Conservation (phyloP, 2,888 invertebrate species). For the Torymus texanus region DNA sequence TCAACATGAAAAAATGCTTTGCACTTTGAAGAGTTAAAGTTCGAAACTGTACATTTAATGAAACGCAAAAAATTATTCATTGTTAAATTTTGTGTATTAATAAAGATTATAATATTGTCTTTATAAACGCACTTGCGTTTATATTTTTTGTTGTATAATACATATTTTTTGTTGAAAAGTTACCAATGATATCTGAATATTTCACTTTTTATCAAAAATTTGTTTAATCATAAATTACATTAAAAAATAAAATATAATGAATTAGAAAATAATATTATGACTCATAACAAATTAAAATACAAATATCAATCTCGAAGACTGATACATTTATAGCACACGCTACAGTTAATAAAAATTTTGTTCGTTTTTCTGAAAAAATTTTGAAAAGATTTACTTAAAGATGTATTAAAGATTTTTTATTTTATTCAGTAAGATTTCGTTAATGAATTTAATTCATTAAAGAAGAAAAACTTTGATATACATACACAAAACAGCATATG, state of each 20-base stretch:
- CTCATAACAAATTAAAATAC: too few relatives aligned
- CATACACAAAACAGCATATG: not conserved
- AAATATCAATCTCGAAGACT: not conserved
- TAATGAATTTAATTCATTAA: slow-evolving; percentile 3
- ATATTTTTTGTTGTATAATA: slow-evolving; percentile 10
- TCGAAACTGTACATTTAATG: slow-evolving; percentile 31
- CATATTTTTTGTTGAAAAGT: not conserved
- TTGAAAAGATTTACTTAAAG: not conserved
- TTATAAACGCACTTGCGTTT: slow-evolving; percentile 1
- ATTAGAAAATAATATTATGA: not conserved
- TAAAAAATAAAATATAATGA: slow-evolving; percentile 11
- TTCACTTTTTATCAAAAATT: not conserved
- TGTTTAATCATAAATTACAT: slow-evolving; percentile 3
- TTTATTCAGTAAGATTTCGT: not conserved
- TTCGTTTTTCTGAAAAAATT: not conserved
- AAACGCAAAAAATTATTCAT: slow-evolving; percentile 37
- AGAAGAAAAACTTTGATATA: not conserved
- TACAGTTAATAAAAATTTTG: not conserved
- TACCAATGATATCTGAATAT: not conserved
- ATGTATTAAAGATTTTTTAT: not conserved
- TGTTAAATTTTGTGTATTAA: slow-evolving; percentile 38
- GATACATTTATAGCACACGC: not conserved
- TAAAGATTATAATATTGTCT: slow-evolving; percentile 28
- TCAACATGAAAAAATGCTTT: slow-evolving; percentile 31
- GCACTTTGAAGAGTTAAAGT: slow-evolving; percentile 35